phyloP scores from a whole-genome alignment of 23 tunicate genomes.

The Halocynthia aurantium region DNA sequence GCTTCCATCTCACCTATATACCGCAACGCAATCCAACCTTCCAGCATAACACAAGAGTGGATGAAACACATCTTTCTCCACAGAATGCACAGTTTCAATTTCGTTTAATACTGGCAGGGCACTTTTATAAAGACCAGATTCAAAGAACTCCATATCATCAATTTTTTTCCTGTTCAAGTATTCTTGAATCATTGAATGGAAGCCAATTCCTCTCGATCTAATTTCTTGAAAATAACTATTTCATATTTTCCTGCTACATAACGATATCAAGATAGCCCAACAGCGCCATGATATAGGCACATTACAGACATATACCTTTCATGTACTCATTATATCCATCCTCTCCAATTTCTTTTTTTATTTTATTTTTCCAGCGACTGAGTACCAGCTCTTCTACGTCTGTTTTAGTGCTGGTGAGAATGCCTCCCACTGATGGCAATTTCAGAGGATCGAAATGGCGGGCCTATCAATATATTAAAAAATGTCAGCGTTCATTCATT shows the following conservation, averaged over 20 bases:
- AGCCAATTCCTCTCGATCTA: constrained; percentile 23
- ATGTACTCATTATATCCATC: constrained; percentile 47
- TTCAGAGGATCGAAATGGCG: not conserved
- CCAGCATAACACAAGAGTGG: constrained; percentile 55
- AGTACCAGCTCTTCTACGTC: constrained; percentile 27
- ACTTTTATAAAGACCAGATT: constrained; percentile 39
- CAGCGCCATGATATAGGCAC: too few relatives aligned
- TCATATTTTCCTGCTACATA: too few relatives aligned
- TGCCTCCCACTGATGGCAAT: constrained; percentile 46
- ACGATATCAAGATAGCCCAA: too few relatives aligned
- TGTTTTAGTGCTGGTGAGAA: constrained; percentile 46
- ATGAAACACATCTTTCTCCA: constrained; percentile 42
- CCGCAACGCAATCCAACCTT: constrained; percentile 62
- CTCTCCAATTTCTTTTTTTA: constrained; percentile 56
- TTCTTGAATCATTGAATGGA: constrained; percentile 42
- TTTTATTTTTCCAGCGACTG: constrained; percentile 60
- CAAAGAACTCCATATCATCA: constrained; percentile 18
- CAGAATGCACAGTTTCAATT: constrained; percentile 16
- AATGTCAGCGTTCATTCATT: too few relatives aligned
- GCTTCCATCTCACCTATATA: constrained; percentile 33
- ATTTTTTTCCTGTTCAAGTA: constrained; percentile 13
- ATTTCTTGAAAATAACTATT: not conserved
- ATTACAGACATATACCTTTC: constrained; percentile 5
- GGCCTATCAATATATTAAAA: too few relatives aligned
- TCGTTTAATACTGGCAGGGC: constrained; percentile 39